phyloP scores from a whole-genome alignment of 2,888 invertebrate species.

The Netelia fuscicornis region DNA sequence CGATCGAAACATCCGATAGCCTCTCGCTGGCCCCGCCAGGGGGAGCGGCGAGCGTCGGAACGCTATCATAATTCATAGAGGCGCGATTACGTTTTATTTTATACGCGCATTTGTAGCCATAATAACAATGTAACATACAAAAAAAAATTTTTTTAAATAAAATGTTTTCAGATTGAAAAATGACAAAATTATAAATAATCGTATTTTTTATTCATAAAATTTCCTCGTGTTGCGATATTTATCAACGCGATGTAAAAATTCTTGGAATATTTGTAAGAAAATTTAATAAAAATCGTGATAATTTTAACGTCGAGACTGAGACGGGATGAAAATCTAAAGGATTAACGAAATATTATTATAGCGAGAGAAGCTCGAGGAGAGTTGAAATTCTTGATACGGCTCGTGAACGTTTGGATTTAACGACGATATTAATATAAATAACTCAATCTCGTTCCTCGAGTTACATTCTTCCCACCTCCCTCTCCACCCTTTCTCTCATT shows the following conservation, averaged over 20 bases:
- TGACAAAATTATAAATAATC: too few species aligned
- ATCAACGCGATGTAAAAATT: not conserved
- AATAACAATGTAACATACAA: too few species aligned
- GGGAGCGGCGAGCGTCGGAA: constrained; percentile 24
- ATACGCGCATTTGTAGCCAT: not conserved
- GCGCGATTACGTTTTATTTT: constrained; percentile 9
- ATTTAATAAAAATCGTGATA: too few species aligned
- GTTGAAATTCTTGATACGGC: not conserved
- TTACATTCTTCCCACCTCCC: not conserved
- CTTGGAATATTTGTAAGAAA: not conserved
- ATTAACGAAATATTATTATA: too few species aligned
- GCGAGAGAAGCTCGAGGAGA: too few species aligned
- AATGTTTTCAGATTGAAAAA: too few species aligned
- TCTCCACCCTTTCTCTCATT: not conserved
- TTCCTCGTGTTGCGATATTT: not conserved
- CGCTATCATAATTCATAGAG: constrained; percentile 57
- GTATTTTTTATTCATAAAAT: not conserved
- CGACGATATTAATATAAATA: constrained; percentile 29
- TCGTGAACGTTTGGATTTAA: constrained; percentile 19
- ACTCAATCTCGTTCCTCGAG: not conserved
- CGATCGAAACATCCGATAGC: constrained; percentile 68
- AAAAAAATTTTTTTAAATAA: too few species aligned
- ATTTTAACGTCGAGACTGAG: too few species aligned
- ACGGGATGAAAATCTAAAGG: too few species aligned
- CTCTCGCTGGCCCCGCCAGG: constrained; percentile 58